phyloP scores from a whole-genome alignment of 2,113 vertebrate species.

The Copsychus sechellarum region DNA sequence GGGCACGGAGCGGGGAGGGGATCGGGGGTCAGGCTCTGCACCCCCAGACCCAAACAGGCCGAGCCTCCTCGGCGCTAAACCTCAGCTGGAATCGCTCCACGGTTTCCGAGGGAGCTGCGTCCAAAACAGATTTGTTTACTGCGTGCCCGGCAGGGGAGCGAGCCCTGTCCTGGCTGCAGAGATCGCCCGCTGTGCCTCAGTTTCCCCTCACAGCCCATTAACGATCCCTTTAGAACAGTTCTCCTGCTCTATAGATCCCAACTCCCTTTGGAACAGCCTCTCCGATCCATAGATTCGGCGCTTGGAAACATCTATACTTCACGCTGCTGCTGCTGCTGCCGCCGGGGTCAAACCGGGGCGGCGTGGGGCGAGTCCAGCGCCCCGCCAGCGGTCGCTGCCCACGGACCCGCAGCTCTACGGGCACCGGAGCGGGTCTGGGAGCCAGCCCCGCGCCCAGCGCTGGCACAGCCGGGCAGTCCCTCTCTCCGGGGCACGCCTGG shows the following conservation, averaged over 20 bases:
- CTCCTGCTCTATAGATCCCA: not conserved
- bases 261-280: not conserved
- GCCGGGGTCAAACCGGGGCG: conserved; percentile 38
- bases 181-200: not conserved
- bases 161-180: not conserved
- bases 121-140: conserved; percentile 19
- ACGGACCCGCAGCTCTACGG: fast-evolving
- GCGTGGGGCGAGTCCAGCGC: not conserved
- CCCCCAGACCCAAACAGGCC: not conserved
- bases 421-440: not conserved
- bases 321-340: not conserved
- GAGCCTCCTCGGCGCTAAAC: not conserved
- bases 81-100: not conserved
- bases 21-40: fast-evolving
- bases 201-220: not conserved
- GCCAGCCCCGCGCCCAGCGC: not conserved
- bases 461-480: not conserved
- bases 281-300: conserved; percentile 38
- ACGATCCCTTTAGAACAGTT: not conserved
- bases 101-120: not conserved
- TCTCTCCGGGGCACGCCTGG: not conserved
- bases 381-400: not conserved
- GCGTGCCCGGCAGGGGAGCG: not conserved
- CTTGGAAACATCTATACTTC: conserved; percentile 34
- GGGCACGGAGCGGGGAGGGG: fast-evolving